phyloP scores from a whole-genome alignment of 2,113 vertebrate species.

The Cynocephalus volans region DNA sequence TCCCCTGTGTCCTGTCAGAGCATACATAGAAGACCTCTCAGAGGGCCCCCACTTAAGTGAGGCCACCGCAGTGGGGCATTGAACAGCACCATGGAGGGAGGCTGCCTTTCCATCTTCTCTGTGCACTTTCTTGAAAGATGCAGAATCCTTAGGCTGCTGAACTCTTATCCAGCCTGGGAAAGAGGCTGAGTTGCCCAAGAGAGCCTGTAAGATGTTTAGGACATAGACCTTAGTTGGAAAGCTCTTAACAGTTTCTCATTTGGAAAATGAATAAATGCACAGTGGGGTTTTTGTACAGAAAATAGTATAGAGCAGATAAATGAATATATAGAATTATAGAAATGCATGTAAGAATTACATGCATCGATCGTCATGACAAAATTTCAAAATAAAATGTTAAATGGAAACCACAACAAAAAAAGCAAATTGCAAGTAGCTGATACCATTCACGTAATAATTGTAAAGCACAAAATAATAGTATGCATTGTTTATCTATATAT shows the following conservation, averaged over 20 bases:
- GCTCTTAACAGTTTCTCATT: not conserved
- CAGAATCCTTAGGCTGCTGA: not conserved
- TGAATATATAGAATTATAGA: not conserved
- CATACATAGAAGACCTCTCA: not conserved
- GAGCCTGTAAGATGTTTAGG: not conserved
- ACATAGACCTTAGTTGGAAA: not conserved
- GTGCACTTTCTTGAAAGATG: not conserved
- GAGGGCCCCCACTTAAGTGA: not conserved
- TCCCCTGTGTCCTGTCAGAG: not conserved
- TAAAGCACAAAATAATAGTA: not conserved
- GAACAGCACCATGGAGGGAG: not conserved
- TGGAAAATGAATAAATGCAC: not conserved
- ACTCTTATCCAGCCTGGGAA: not conserved
- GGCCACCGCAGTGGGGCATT: accelerated
- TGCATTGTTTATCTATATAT: not conserved
- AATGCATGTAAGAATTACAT: not conserved
- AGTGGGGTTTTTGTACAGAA: not conserved
- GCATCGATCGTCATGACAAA: not conserved
- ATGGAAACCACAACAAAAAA: not conserved
- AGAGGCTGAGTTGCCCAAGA: not conserved
- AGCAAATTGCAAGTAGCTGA: not conserved
- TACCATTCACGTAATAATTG: not conserved
- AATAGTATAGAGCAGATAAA: not conserved
- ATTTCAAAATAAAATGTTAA: not conserved
- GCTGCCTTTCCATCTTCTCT: not conserved